These are phyloP conservation scores for Sardinella longiceps DNA, from an alignment of 2,797 vertebrate genomes.

Conservation along the genomic window DNA sequence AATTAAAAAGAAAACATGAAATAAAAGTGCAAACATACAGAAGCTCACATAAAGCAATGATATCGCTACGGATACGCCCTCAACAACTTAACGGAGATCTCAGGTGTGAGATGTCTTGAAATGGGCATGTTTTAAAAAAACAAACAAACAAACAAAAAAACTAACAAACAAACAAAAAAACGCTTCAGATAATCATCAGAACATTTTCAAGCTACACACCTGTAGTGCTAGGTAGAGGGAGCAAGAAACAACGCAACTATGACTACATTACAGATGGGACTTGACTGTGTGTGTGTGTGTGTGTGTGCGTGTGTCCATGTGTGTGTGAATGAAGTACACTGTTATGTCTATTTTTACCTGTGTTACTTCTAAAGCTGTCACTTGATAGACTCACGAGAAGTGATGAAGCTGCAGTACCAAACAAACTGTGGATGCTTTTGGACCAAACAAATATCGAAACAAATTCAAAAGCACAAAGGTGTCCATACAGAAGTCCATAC, in stretches of 20 bases:
- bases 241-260: neutral
- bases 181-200: neutral
- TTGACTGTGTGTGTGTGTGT: neutral
- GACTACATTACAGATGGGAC: neutral
- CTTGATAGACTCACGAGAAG: neutral
- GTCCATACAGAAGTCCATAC: too few relatives aligned
- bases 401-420: neutral
- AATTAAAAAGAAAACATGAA: constrained; percentile 35
- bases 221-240: neutral
- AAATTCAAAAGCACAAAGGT: neutral
- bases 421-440: neutral
- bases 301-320: neutral
- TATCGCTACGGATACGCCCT: neutral
- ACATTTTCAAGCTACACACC: neutral
- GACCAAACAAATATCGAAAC: neutral
- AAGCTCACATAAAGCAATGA: constrained; percentile 28
- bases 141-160: too few relatives aligned
- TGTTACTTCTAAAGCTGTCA: neutral
- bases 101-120: neutral
- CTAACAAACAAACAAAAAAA: too few relatives aligned
- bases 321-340: neutral
- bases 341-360: neutral
- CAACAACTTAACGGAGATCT: neutral
- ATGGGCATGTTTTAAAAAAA: neutral
- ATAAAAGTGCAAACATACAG: constrained; percentile 36